Conservation (phyloP, 2,113 vertebrate species). For the Tamias sibiricus region DNA sequence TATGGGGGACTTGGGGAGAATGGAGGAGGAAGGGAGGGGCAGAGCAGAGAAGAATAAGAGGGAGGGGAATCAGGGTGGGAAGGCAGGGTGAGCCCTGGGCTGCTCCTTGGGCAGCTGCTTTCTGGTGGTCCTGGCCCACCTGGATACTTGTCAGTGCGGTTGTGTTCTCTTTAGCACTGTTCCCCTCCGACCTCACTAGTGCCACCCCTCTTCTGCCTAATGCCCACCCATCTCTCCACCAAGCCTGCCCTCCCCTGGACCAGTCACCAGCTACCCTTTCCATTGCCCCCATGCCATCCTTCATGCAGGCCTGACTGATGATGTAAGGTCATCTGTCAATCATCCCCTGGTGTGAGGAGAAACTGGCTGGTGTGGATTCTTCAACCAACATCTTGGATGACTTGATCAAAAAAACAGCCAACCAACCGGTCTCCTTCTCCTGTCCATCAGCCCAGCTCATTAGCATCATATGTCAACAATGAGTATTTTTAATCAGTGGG, state of each 20-base stretch:
- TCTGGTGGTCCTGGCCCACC: background rate
- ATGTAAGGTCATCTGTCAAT: background rate
- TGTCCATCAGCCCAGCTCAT: background rate
- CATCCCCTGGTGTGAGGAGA: background rate
- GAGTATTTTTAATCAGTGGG: background rate
- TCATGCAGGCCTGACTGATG: background rate
- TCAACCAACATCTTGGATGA: background rate
- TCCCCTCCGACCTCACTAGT: too few relatives aligned
- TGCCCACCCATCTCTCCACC: background rate
- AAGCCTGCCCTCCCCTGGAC: background rate
- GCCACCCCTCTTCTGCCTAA: background rate
- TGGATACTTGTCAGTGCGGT: rapidly evolving
- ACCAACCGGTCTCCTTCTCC: background rate
- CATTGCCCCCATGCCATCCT: background rate
- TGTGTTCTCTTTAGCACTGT: background rate
- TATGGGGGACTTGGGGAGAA: background rate
- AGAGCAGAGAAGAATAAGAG: background rate
- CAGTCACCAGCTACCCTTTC: background rate
- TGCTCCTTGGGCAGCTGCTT: background rate
- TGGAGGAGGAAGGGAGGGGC: background rate
- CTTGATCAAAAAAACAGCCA: background rate
- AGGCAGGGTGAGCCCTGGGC: background rate
- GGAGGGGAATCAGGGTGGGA: background rate
- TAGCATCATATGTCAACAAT: background rate
- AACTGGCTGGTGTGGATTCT: background rate